Percentiles rank a stretch among this genome's conserved stretches.
phyloP scores from a whole-genome alignment of 2,888 invertebrate genomes.

The Busseola fusca region DNA sequence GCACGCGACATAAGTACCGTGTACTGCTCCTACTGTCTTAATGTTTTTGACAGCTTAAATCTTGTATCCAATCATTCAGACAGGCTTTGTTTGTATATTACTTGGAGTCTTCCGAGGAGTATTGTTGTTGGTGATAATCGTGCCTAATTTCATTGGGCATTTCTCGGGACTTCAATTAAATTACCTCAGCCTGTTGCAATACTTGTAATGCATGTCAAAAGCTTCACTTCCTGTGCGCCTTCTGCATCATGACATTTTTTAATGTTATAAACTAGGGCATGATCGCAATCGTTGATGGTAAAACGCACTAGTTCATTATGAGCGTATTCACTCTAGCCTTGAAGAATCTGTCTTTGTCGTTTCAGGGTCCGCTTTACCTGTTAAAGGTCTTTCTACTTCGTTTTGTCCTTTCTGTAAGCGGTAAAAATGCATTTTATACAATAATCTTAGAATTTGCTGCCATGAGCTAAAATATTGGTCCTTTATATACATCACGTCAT shows the following conservation, averaged over 20 bases:
- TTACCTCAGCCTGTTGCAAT: neutral
- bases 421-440: neutral
- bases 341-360: neutral
- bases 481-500: conserved; percentile 26
- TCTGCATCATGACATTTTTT: neutral
- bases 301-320: no score
- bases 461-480: conserved; percentile 6
- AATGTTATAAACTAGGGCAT: no score
- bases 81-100: neutral
- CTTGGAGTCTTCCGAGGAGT: neutral
- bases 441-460: neutral
- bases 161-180: neutral
- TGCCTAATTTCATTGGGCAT: neutral
- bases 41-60: conserved; percentile 2
- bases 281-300: no score
- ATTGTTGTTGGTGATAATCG: neutral
- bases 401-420: neutral
- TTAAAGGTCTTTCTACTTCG: neutral
- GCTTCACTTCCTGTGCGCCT: neutral
- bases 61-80: neutral
- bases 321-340: no score
- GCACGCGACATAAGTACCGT: neutral
- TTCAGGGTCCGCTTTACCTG: no score
- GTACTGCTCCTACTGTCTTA: neutral
- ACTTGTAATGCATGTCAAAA: neutral